Evolutionary conservation across 2,113 vertebrate species (phyloP), one percentile per base, ranked within the genome.

Genomic region (Poicephalus gulielmi): DNA sequence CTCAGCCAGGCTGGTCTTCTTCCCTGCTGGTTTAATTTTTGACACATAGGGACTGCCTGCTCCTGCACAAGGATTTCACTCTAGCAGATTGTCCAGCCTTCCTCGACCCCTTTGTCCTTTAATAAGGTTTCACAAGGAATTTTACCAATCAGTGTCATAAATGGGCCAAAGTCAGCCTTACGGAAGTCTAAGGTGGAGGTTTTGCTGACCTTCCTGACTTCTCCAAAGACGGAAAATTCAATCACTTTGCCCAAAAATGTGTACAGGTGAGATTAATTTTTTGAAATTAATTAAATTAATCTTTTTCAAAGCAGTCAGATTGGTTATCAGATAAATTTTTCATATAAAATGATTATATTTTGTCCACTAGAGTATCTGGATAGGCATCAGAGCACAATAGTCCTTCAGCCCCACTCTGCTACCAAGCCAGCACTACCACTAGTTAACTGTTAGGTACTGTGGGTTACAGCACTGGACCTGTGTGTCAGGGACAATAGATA

Each of bases 371-470:
- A 30, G 9, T 19, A n/a, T 33, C 52, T 75, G 53, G 19, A 9
- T 60, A 64, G 16, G 4, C 23, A 69, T 43, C 53, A 69, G 59
- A 83, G 19, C 23, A 35, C 27, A 13, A 6, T 10, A 52, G 62
- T 11, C 44, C 25, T 52, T 64, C 49, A 44, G 24, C 3, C 37
- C 19, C 0, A 3, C 23, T 27, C 43, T 47, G 24, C 60, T 30
- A 22, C 17, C 12, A n/a, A 69, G 43, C 11, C 39, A 53, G 37
- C 3, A 1, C 33, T 86, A 49, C 18, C n/a, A 63, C 37, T 47
- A 78, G 20, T 41, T 2, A 0, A 23, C 37, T 0, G 0, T 37
- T 22, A 9, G 16, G 27, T 25, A 25, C n/a, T 18, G 22, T 62
- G 59, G n/a, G 35, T 75, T 57, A 13, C 50, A 28, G 22, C 1